These are phyloP conservation scores for Hydrotaea diabolus DNA, from an alignment of 2,888 invertebrate genomes.

Conservation along the genomic window DNA sequence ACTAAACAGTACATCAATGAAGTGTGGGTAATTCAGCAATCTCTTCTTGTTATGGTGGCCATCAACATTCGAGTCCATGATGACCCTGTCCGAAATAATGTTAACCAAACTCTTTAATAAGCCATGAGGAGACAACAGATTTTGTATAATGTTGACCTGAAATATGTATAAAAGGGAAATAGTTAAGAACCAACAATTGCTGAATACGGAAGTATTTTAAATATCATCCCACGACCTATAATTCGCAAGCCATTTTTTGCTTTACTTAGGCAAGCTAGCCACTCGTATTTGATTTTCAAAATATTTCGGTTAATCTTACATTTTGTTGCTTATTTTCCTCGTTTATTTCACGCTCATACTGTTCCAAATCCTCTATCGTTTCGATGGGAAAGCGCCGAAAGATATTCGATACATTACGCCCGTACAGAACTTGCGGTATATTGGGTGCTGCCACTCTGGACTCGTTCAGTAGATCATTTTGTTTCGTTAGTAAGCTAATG, in stretches of 20 bases:
- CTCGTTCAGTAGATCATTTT: conserved; percentile 46
- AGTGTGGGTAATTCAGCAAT: conserved; percentile 50
- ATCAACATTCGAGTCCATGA: conserved; percentile 58
- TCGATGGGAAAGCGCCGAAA: conserved; percentile 49
- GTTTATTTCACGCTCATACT: conserved; percentile 47
- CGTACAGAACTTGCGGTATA: conserved; percentile 23
- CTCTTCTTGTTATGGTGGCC: conserved; percentile 56
- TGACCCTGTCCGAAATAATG: conserved; percentile 24
- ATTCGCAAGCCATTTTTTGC: too few species aligned
- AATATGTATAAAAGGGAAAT: conserved; percentile 12
- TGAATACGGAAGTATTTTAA: too few species aligned
- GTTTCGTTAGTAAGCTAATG: conserved; percentile 49
- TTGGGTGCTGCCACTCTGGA: conserved; percentile 7
- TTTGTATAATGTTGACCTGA: conserved; percentile 48
- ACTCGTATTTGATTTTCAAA: too few species aligned
- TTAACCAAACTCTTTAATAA: conserved; percentile 45
- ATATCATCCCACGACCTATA: too few species aligned
- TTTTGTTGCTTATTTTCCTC: conserved; percentile 50
- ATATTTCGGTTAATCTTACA: conserved; percentile 37
- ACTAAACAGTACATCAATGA: conserved; percentile 53
- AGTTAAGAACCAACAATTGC: neutral
- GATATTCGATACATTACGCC: conserved; percentile 23
- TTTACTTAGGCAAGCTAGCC: too few species aligned
- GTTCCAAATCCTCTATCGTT: conserved; percentile 40
- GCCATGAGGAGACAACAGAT: conserved; percentile 48